Base-by-base conservation (phyloP, 2,888 invertebrate genomes). In the Prenolepis imparis region DNA sequence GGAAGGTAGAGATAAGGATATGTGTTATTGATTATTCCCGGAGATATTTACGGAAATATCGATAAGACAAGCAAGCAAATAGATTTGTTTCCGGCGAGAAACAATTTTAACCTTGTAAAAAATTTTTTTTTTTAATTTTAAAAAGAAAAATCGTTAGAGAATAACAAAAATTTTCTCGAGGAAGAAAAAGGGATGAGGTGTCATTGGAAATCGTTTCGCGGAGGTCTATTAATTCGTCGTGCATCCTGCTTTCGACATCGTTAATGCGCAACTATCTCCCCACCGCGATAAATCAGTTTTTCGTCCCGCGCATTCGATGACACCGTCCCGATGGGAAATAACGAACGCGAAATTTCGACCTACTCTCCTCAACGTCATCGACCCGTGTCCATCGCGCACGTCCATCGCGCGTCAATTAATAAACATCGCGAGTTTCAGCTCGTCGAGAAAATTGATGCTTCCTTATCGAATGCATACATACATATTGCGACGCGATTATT, bases 201-300 rank as follows among this genome's bases (percentile, higher is more conserved):
- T 55, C 11, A 55, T 59, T 36, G 70, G 28, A 57, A 59, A 78
- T 55, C 9, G n/a, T 77, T 68, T 59, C 44, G n/a, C 24, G 12
- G 15, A 70, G 32, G 28, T 61, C 36, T 78, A 70, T 78, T 78
- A 44, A 70, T 0, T 18, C 59, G 70, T 78, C 36, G 44, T 78
- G 59, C 12, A 48, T 72, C 78, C 59, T 70, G 59, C 70, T 72
- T 72, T 80, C 24, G 72, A 72, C 78, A 61, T 80, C 44, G 70
- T 80, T 72, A 80, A 80, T 59, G 68, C 18, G 18, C 59, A 78
- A 78, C 44, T 61, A 59, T 59, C 44, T 24, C 70, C 18, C 44
- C 24, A 32, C 28, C 28, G 28, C 18, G 72, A 78, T 78, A 70
- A 78, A 78, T 78, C 78, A 44, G 78, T 72, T 80, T 80, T 80